Conservation (phyloP, 2,888 invertebrate genomes). For the Psylliodes chrysocephalus region DNA sequence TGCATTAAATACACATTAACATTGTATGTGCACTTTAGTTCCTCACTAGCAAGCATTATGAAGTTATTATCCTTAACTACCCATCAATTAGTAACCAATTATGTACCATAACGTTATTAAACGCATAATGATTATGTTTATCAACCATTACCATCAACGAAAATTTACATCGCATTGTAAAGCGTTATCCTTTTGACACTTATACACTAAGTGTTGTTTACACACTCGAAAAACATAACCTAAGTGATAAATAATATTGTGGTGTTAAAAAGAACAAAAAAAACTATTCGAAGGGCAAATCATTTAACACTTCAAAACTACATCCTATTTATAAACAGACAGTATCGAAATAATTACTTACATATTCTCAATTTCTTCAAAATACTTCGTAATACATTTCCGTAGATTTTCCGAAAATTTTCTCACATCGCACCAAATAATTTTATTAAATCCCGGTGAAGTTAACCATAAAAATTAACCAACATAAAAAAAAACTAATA, state of each 20-base stretch:
- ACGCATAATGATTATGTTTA: slow-evolving; percentile 38
- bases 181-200: slow-evolving; percentile 37
- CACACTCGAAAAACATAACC: slow-evolving; percentile 42
- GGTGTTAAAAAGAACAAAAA: slow-evolving; percentile 39
- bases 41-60: slow-evolving; percentile 20
- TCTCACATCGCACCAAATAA: slow-evolving; percentile 44
- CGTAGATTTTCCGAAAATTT: slow-evolving; percentile 39
- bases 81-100: slow-evolving; percentile 34
- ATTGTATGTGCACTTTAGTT: slow-evolving; percentile 16
- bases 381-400: slow-evolving; percentile 51
- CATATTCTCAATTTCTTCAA: slow-evolving; percentile 48
- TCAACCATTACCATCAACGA: slow-evolving; percentile 34
- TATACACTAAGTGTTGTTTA: slow-evolving; percentile 37
- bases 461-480: slow-evolving; percentile 52
- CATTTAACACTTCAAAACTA: slow-evolving; percentile 54
- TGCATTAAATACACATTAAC: slow-evolving; percentile 15
- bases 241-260: slow-evolving; percentile 34
- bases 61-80: slow-evolving; percentile 37
- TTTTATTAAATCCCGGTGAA: slow-evolving; percentile 52
- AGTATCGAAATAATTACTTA: slow-evolving; percentile 42
- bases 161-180: slow-evolving; percentile 39
- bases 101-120: slow-evolving; percentile 27
- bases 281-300: slow-evolving; percentile 57
- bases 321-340: background rate
- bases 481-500: slow-evolving; percentile 36